Percentiles rank a stretch among this genome's conserved stretches.
Conservation (phyloP, 2,113 vertebrate genomes). For the Oryzias curvinotus region DNA sequence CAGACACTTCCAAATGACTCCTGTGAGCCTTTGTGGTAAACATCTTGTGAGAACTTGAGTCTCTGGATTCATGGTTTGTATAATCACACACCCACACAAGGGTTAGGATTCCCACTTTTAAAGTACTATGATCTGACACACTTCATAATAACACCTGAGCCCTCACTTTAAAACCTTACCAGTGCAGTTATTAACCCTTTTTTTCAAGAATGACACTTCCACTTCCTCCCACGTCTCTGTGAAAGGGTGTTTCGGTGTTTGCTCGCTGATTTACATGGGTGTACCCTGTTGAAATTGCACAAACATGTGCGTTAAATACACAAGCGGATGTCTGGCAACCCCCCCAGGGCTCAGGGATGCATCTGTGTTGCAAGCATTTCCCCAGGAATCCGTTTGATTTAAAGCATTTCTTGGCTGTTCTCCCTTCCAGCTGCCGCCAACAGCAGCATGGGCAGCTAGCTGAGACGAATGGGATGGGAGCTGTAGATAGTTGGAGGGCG, state of each 20-base stretch:
- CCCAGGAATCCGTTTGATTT: conserved; percentile 61
- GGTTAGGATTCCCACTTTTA: background rate
- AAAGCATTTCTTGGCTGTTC: conserved; percentile 53
- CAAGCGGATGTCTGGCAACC: background rate
- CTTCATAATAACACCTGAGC: background rate
- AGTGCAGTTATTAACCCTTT: no score
- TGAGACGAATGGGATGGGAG: conserved; percentile 25
- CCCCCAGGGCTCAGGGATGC: conserved; percentile 21
- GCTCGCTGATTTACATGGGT: background rate
- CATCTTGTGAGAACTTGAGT: background rate
- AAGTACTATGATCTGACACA: background rate
- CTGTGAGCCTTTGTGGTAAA: background rate
- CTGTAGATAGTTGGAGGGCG: conserved; percentile 26
- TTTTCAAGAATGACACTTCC: no score
- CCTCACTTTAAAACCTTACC: background rate
- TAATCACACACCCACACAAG: background rate
- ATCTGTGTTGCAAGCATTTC: conserved; percentile 21
- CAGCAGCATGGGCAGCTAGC: conserved; percentile 55
- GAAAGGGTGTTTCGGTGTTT: no score
- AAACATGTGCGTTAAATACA: no score
- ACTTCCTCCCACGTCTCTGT: no score
- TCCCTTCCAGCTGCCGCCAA: conserved; percentile 59
- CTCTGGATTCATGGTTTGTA: background rate
- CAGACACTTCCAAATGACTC: background rate
- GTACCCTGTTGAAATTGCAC: no score